Evolutionary conservation across 2,113 vertebrate species (phyloP).

Genomic region (Dryoscopus gambensis): DNA sequence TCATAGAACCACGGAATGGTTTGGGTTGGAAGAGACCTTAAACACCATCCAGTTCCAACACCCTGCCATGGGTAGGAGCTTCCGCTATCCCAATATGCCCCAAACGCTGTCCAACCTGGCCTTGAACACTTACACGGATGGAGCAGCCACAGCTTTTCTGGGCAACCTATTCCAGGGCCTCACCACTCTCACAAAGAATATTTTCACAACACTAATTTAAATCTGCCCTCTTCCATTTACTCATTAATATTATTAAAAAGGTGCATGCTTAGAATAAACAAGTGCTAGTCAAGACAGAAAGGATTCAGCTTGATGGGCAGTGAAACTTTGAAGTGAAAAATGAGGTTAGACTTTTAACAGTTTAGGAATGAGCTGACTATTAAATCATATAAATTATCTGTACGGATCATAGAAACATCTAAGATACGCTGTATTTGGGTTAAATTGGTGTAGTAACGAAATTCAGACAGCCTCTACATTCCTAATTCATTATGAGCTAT

Average conservation of each 20-base stretch:
- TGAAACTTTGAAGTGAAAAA: background rate
- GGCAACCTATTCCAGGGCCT: background rate
- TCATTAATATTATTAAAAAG: background rate
- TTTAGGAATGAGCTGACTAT: background rate
- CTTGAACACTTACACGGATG: background rate
- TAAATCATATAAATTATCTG: background rate
- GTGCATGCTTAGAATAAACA: background rate
- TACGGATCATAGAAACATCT: background rate
- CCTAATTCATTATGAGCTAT: background rate
- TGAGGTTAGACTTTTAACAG: background rate
- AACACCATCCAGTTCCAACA: background rate
- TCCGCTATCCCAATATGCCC: background rate
- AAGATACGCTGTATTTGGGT: background rate
- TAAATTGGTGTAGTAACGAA: background rate
- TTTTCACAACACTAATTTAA: background rate
- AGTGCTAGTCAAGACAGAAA: background rate
- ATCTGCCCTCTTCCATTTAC: background rate
- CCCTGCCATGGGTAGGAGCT: background rate
- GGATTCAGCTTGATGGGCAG: background rate
- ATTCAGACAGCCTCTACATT: background rate
- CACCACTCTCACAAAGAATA: background rate
- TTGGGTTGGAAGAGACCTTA: background rate
- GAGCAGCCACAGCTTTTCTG: background rate
- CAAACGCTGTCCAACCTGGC: accelerated
- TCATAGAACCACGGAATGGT: background rate